Evolutionary conservation across 2,113 vertebrate genomes (phyloP).

Genomic region (Tetrao urogallus): DNA sequence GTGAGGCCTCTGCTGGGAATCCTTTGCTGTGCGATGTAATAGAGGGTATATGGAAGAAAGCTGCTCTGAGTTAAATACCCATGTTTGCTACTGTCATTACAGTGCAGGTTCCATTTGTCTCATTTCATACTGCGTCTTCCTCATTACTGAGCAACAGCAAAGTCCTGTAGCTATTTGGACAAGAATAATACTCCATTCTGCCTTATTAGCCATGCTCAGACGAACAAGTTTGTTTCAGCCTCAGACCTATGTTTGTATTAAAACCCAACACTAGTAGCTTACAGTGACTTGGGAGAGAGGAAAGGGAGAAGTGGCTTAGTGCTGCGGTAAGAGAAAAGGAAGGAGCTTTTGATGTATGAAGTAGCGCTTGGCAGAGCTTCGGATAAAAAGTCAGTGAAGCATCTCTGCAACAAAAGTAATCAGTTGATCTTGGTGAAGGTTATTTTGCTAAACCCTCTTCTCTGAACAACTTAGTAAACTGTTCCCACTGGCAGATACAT

Average conservation of each 20-base stretch:
- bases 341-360: neutral
- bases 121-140: neutral
- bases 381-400: neutral
- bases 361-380: neutral
- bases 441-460: neutral
- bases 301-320: neutral
- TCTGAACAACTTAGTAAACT: neutral
- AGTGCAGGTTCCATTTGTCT: neutral
- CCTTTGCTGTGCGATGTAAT: neutral
- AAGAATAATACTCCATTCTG: neutral
- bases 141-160: neutral
- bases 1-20: neutral
- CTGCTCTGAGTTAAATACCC: neutral
- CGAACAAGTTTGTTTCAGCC: neutral
- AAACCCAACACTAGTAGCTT: neutral
- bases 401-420: neutral
- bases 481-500: rapidly evolving
- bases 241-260: neutral
- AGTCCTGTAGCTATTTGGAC: neutral
- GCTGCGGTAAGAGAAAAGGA: neutral
- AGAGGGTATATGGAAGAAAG: neutral
- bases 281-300: neutral
- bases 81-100: neutral
- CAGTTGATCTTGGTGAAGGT: neutral
- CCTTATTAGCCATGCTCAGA: neutral